phyloP scores from a whole-genome alignment of 1,140 invertebrate species.

The Calliopsis andreniformis region DNA sequence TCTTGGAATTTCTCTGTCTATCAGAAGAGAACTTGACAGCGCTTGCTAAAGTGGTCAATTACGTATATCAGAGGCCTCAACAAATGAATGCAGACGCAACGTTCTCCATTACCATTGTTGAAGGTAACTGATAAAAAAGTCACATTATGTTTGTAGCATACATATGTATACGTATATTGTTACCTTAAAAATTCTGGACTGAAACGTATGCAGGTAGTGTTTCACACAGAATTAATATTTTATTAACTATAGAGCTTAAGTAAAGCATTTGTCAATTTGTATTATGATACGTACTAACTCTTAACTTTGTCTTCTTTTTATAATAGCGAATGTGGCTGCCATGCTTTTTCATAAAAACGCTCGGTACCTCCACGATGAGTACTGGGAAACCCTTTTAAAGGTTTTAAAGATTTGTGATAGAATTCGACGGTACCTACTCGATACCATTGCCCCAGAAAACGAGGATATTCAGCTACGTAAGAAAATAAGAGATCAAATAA shows the following conservation, averaged over 20 bases:
- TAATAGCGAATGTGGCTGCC: conserved; percentile 47
- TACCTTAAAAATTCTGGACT: too few relatives aligned
- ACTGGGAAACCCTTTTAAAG: not conserved
- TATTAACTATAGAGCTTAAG: too few relatives aligned
- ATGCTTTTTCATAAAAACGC: conserved; percentile 45
- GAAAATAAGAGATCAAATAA: not conserved
- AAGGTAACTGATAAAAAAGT: conserved; percentile 65
- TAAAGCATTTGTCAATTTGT: too few relatives aligned
- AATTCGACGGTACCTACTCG: conserved; percentile 26
- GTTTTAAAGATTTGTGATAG: conserved; percentile 32
- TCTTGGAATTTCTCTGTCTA: conserved; percentile 27
- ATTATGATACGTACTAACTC: too few relatives aligned
- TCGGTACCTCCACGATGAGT: conserved; percentile 8
- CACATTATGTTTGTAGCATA: not conserved
- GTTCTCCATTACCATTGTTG: conserved; percentile 69
- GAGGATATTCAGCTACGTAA: conserved; percentile 37
- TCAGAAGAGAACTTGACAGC: conserved; percentile 59
- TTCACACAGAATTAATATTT: too few relatives aligned
- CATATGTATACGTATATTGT: not conserved
- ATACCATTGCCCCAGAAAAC: not conserved
- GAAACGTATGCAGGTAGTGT: too few relatives aligned
- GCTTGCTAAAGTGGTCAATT: conserved; percentile 65
- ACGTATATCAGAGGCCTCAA: conserved; percentile 54
- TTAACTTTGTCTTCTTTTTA: too few relatives aligned
- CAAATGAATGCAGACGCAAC: conserved; percentile 73